phyloP scores from a whole-genome alignment of 2,797 vertebrate species.

The Lepidocolaptes lacrymiger region DNA sequence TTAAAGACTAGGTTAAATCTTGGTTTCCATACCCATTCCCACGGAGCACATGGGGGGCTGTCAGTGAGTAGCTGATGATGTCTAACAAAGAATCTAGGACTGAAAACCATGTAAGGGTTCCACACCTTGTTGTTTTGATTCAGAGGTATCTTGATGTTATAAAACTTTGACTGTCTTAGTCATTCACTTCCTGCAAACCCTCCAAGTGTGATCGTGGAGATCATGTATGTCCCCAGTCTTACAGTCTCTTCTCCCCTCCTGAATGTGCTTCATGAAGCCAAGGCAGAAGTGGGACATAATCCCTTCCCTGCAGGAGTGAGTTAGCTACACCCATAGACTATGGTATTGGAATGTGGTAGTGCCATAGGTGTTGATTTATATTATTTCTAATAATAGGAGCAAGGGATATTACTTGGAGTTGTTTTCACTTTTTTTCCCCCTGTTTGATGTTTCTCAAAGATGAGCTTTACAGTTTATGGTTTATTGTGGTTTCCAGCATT shows the following conservation, averaged over 20 bases:
- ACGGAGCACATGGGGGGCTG: neutral
- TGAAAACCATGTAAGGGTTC: neutral
- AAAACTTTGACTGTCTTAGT: neutral
- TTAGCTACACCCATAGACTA: neutral
- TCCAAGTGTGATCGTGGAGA: neutral
- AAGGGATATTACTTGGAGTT: neutral
- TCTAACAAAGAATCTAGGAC: neutral
- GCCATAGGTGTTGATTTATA: neutral
- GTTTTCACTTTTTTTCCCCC: neutral
- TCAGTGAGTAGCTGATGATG: neutral
- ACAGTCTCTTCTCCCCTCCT: neutral
- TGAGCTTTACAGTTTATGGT: neutral
- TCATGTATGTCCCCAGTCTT: neutral
- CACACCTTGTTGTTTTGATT: neutral
- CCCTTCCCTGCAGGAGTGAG: neutral
- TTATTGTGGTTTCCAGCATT: neutral
- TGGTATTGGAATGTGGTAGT: neutral
- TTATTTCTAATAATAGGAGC: neutral
- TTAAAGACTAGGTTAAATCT: neutral
- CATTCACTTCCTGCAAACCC: neutral
- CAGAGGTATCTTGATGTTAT: neutral
- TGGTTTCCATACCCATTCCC: neutral
- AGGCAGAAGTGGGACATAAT: neutral
- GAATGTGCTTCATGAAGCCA: neutral
- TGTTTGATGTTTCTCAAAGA: neutral